Conservation (phyloP, 2,797 vertebrate genomes). For the Eremophila alpestris region DNA sequence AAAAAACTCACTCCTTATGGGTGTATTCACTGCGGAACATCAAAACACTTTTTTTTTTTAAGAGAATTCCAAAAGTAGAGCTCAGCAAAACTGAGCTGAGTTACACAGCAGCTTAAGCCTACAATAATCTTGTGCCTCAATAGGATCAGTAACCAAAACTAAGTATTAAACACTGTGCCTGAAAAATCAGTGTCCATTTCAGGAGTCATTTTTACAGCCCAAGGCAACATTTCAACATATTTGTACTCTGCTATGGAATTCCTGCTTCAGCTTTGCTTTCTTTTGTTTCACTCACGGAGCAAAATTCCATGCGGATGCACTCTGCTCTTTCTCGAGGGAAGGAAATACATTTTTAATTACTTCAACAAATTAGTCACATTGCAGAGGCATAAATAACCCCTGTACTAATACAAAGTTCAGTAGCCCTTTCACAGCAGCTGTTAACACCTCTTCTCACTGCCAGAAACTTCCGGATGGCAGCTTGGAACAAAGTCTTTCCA, state of each 20-base stretch:
- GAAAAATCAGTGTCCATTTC: slow-evolving; percentile 5
- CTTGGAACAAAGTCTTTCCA: slow-evolving; percentile 12
- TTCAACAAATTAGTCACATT: neutral
- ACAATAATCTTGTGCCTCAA: neutral
- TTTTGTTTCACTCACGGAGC: neutral
- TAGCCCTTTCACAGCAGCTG: slow-evolving; percentile 24
- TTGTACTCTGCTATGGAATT: neutral
- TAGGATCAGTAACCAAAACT: neutral
- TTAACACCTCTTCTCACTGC: slow-evolving; percentile 42
- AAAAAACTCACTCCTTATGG: neutral
- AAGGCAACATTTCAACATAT: neutral
- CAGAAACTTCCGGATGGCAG: slow-evolving; percentile 34
- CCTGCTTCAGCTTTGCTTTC: neutral
- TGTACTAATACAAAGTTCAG: slow-evolving; percentile 4
- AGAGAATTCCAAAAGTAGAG: neutral
- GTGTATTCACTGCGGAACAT: neutral
- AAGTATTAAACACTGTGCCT: neutral
- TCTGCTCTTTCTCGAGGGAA: neutral
- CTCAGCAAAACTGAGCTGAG: neutral
- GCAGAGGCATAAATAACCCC: slow-evolving; percentile 27
- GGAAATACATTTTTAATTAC: slow-evolving; percentile 22
- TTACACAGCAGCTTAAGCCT: neutral
- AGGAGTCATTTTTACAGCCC: neutral
- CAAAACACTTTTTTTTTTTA: neutral
- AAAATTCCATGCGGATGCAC: neutral